Percentiles rank a stretch among this genome's conserved stretches.
phyloP scores from a whole-genome alignment of 92 coral and sea anemone genomes.

The Ricordea florida region DNA sequence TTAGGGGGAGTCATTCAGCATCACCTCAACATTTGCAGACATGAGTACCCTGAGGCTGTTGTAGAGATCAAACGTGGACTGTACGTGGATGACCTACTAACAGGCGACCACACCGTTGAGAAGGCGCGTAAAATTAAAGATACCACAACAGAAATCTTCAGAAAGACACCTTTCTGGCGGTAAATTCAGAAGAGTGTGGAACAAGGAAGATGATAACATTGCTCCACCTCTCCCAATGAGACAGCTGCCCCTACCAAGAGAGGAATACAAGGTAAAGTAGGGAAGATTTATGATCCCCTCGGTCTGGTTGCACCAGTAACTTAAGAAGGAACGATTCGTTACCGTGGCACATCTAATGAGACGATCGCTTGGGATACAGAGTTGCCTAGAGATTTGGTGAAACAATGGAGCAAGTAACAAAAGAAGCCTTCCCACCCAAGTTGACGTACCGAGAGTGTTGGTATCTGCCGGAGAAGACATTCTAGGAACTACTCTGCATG shows the following conservation, averaged over 20 bases:
- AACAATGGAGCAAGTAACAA: conserved; percentile 29
- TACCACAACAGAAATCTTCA: conserved; percentile 3
- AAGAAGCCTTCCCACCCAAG: not conserved
- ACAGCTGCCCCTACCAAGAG: no score
- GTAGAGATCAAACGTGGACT: not conserved
- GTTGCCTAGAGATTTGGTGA: conserved; percentile 11
- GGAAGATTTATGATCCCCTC: conserved; percentile 68
- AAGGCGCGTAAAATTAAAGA: conserved; percentile 13
- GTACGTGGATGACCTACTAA: conserved; percentile 16
- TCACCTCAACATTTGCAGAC: conserved; percentile 15
- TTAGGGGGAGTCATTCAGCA: conserved; percentile 26
- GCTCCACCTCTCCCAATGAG: no score
- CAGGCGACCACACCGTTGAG: not conserved
- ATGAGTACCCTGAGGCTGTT: not conserved
- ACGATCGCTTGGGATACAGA: conserved; percentile 56
- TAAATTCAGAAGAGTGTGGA: conserved; percentile 47
- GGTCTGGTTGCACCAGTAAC: conserved; percentile 51
- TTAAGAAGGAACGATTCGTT: conserved; percentile 29
- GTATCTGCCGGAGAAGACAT: conserved; percentile 4
- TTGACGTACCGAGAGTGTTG: conserved; percentile 2
- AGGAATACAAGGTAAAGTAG: conserved; percentile 50
- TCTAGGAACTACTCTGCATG: conserved; percentile 3
- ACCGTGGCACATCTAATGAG: conserved; percentile 51
- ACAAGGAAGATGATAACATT: conserved; percentile 29
- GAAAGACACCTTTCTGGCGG: conserved; percentile 37